Percentiles rank a stretch among this genome's conserved stretches.
These are phyloP conservation scores for Steinernema feltiae DNA, from an alignment of 1,140 invertebrate genomes.

Conservation along the genomic window DNA sequence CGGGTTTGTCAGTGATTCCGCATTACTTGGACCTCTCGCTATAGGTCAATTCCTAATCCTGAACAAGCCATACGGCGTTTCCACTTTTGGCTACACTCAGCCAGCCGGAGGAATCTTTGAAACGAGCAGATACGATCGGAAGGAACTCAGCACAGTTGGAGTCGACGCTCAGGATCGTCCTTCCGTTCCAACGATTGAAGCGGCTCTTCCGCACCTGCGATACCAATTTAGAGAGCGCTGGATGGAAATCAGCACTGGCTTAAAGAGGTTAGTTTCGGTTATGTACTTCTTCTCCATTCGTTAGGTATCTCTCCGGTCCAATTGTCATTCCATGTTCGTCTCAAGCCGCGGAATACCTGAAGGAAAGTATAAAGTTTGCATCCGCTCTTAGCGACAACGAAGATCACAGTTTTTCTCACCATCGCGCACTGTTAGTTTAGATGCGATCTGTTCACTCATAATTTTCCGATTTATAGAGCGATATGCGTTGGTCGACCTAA, in stretches of 20 bases:
- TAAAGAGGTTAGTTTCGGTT: neutral
- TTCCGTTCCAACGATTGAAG: neutral
- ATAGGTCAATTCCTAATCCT: neutral
- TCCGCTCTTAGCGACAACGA: neutral
- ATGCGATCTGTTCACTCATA: neutral
- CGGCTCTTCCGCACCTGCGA: neutral
- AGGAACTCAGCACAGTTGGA: neutral
- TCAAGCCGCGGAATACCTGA: neutral
- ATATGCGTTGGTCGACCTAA: neutral
- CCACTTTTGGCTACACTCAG: neutral
- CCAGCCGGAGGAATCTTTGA: neutral
- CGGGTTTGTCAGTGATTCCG: neutral
- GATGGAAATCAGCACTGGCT: neutral
- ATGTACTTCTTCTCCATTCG: neutral
- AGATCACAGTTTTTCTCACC: neutral
- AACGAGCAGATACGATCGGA: constrained; percentile 1
- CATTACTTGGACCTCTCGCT: too few species aligned
- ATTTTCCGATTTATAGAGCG: neutral
- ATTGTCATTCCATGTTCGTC: neutral
- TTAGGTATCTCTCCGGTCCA: neutral
- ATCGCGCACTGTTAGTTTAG: neutral
- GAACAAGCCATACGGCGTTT: neutral
- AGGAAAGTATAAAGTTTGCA: neutral
- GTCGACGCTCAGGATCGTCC: neutral
- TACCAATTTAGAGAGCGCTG: neutral